Evolutionary conservation across 2,888 invertebrate genomes (phyloP), one percentile per base, ranked within the genome.

Genomic region (Apotomis capreana): DNA sequence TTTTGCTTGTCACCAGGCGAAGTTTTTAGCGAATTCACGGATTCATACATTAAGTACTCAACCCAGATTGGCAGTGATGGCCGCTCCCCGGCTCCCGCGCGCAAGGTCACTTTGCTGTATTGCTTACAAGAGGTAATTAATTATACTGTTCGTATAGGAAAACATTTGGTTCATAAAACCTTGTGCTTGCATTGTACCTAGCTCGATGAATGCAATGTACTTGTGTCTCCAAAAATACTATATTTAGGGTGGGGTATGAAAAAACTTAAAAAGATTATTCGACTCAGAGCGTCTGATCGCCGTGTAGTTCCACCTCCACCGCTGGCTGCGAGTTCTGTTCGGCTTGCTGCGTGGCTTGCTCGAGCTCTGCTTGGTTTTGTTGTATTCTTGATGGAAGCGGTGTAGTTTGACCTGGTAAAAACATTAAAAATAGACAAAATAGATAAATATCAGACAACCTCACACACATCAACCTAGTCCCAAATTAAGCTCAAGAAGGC

Each of bases 341-440:
- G 64, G 78, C 80, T 74, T 85, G 86, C 67, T 84, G 83, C 67
- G 83, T 79, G 51, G 82, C 75, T 74, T 82, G 80, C 63, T 81
- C 65, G 9, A 65, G 81, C 61, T 89, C 86, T 70, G 82, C 81
- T 71, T 90, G 90, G 72, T 82, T 91, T 82, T 84, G 94, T 83
- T 84, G 94, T 82, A 86, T 87, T 89, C 89, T 90, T 77, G 89
- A 92, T 69, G 90, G 92, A 78, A 91, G 85, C 69, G 87, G 94
- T 68, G 89, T 90, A 1, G 94, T 94, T 90, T 94, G 93, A 74
- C 94, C 94, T 94, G 57, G 8, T 3, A 57, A 57, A 8, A 55
- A 64, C n/a, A n/a, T n/a, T n/a, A n/a, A n/a, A n/a, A n/a, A n/a
- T n/a, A n/a, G n/a, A n/a, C n/a, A n/a, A n/a, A n/a, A n/a, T n/a